Evolutionary conservation across 92 coral and sea anemone species (phyloP).

Genomic region (Diadumene lineata): DNA sequence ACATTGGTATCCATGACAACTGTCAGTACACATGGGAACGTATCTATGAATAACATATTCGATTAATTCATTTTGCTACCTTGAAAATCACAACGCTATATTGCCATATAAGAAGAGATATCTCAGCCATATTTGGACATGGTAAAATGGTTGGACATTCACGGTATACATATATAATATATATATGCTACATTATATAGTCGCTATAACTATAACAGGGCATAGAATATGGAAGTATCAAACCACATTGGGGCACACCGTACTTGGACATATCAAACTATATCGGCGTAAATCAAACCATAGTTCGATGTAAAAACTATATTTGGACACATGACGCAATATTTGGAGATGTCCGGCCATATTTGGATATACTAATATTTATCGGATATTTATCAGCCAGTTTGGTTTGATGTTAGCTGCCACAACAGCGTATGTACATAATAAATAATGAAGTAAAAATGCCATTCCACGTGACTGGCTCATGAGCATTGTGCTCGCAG

Average conservation of each 20-base stretch:
- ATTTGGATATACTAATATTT: not conserved
- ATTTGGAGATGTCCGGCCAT: too few relatives aligned
- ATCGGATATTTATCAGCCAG: not conserved
- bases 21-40: not conserved
- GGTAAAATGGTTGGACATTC: too few relatives aligned
- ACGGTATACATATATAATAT: too few relatives aligned
- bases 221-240: not conserved
- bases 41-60: not conserved
- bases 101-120: not conserved
- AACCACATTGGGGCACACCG: not conserved
- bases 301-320: not conserved
- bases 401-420: not conserved
- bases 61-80: not conserved
- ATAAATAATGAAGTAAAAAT: not conserved
- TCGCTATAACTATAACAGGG: not conserved
- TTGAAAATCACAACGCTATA: not conserved
- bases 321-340: constrained; percentile 2
- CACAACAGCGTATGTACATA: not conserved
- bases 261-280: not conserved
- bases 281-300: not conserved
- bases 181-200: too few relatives aligned
- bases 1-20: constrained; percentile 18
- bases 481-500: not conserved
- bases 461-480: not conserved
- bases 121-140: not conserved